Evolutionary conservation across 2,797 vertebrate genomes (phyloP).

Genomic region (Bradypodion pumilum): DNA sequence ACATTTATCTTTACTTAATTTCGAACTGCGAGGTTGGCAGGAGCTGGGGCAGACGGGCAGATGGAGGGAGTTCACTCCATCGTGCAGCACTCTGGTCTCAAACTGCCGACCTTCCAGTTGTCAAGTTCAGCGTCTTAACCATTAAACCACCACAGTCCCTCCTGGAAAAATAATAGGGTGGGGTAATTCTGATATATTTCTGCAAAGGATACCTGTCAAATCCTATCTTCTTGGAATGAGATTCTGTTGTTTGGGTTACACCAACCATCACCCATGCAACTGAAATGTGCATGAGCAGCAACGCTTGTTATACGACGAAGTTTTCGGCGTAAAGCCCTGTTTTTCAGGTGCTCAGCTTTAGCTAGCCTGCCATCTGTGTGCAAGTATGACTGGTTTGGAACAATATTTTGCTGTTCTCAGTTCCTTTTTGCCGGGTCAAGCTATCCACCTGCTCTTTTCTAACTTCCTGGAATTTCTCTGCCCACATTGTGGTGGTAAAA

Average conservation of each 20-base stretch:
- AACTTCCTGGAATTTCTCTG: neutral
- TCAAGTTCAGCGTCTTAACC: no score
- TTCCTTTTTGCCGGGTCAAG: neutral
- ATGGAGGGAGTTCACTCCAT: no score
- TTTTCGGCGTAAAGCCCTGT: rapidly evolving
- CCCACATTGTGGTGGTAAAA: neutral
- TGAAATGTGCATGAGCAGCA: neutral
- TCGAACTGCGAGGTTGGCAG: no score
- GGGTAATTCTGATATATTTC: neutral
- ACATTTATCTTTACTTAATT: no score
- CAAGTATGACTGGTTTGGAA: neutral
- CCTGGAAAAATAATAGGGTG: no score
- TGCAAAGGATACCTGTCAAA: neutral
- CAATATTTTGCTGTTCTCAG: neutral
- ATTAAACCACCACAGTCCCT: no score
- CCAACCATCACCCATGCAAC: neutral
- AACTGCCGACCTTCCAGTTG: no score
- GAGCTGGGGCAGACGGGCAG: no score
- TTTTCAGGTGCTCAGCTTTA: neutral
- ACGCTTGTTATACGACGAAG: neutral
- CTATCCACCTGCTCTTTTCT: neutral
- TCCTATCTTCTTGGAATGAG: neutral
- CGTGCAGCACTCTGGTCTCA: no score
- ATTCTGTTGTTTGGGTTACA: no score
- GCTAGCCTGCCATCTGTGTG: neutral